Percentiles rank a stretch among this genome's conserved stretches.
Evolutionary conservation across 1,140 invertebrate genomes (phyloP).

Genomic region (Bemisia tabaci): DNA sequence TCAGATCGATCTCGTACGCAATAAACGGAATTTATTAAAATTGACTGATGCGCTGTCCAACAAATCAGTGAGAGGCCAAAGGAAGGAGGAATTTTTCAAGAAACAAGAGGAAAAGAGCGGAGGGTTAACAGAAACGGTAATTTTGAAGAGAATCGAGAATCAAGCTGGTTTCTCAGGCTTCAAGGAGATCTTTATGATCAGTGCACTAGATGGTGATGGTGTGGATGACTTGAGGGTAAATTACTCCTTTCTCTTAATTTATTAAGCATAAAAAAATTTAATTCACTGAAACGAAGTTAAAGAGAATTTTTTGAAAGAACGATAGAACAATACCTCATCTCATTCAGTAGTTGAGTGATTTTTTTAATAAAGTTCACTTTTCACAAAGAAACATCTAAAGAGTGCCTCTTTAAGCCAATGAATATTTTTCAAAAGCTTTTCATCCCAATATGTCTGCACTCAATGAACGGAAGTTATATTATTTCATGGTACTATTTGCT

Average conservation of each 20-base stretch:
- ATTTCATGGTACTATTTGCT: neutral
- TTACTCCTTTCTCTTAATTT: no score
- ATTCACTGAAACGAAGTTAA: neutral
- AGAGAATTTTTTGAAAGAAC: neutral
- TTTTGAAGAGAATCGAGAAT: no score
- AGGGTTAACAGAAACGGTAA: conserved; percentile 15
- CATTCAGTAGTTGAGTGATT: no score
- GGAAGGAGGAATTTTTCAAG: neutral
- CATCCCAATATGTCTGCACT: no score
- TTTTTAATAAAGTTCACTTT: no score
- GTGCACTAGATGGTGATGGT: conserved; percentile 65
- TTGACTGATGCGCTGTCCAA: neutral
- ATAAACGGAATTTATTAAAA: neutral
- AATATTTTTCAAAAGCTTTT: no score
- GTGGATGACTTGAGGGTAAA: conserved; percentile 55
- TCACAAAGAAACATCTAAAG: no score
- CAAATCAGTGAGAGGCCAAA: neutral
- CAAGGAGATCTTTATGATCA: conserved; percentile 75
- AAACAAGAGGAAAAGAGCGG: conserved; percentile 13
- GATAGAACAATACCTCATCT: no score
- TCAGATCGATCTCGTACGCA: no score
- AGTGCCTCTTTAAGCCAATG: no score
- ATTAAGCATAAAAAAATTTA: neutral
- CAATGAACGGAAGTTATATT: no score
- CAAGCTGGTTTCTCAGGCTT: conserved; percentile 52